Evolutionary conservation across 2,888 invertebrate genomes (phyloP).

Genomic region (Caenorhabditis virilis): DNA sequence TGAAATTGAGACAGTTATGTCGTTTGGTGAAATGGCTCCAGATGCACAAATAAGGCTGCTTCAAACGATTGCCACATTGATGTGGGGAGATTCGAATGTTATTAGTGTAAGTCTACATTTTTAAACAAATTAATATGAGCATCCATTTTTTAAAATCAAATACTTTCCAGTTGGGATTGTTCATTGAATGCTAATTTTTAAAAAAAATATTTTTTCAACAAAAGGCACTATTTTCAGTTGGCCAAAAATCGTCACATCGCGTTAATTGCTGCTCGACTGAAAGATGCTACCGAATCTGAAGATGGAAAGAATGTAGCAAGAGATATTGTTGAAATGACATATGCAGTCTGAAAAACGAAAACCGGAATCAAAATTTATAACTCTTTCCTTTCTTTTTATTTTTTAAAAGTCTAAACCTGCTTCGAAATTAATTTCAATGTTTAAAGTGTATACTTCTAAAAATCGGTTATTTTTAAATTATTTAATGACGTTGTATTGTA

Average conservation of each 20-base stretch:
- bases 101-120: slow-evolving; percentile 55
- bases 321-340: slow-evolving; percentile 61
- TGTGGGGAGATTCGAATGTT: slow-evolving; percentile 68
- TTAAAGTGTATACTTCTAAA: too few species aligned
- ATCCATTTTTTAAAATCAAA: too few species aligned
- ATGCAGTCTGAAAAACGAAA: slow-evolving; percentile 40
- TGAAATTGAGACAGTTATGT: slow-evolving; percentile 25
- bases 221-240: slow-evolving; percentile 27
- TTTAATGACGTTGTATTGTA: too few species aligned
- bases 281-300: slow-evolving; percentile 60
- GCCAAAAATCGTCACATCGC: slow-evolving; percentile 54
- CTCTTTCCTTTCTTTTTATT: not conserved
- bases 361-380: not conserved
- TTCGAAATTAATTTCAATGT: too few species aligned
- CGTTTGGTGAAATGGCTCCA: slow-evolving; percentile 38
- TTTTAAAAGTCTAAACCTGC: not conserved
- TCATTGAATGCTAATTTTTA: too few species aligned
- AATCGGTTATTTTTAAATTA: too few species aligned
- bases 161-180: too few species aligned
- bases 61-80: slow-evolving; percentile 80
- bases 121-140: too few species aligned
- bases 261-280: slow-evolving; percentile 50
- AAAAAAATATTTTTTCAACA: not conserved
- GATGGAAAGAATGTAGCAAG: slow-evolving; percentile 54
- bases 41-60: slow-evolving; percentile 78